Percentiles rank a stretch among this genome's conserved stretches.
phyloP scores from a whole-genome alignment of 2,113 vertebrate species.

The Caretta caretta region DNA sequence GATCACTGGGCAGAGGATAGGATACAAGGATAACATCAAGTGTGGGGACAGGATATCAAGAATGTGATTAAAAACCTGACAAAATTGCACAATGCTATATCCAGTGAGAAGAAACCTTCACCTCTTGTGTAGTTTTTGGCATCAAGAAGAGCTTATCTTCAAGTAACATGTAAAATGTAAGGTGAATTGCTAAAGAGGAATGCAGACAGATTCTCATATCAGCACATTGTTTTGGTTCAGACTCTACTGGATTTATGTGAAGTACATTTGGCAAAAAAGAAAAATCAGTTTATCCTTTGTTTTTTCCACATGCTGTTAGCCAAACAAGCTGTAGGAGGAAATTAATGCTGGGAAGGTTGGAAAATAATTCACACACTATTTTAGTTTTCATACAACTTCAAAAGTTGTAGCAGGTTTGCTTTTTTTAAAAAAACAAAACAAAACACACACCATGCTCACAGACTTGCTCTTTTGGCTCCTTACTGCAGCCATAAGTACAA shows the following conservation, averaged over 20 bases:
- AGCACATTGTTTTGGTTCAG: constrained; percentile 59
- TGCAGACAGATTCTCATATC: constrained; percentile 69
- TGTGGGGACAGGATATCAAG: constrained; percentile 16
- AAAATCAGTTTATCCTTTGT: constrained; percentile 24
- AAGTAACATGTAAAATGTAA: constrained; percentile 37
- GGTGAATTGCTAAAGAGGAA: constrained; percentile 67
- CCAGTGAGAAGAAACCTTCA: constrained; percentile 58
- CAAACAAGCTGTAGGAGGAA: constrained; percentile 11
- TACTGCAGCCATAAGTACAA: background rate
- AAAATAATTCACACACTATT: background rate
- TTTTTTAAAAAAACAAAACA: background rate
- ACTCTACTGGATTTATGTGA: constrained; percentile 30
- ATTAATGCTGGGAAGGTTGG: constrained; percentile 8
- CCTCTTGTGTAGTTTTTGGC: constrained; percentile 62
- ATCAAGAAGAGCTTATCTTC: constrained; percentile 63
- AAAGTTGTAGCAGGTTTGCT: background rate
- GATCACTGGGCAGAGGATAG: background rate
- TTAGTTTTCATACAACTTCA: background rate
- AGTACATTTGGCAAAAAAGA: constrained; percentile 1
- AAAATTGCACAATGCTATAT: background rate
- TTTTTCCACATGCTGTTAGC: background rate
- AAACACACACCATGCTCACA: background rate
- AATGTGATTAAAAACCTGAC: constrained; percentile 39
- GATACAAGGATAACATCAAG: constrained; percentile 1
- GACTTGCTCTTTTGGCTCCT: background rate